Evolutionary conservation across 2,797 vertebrate species (phyloP).

Genomic region (Squalus acanthias): DNA sequence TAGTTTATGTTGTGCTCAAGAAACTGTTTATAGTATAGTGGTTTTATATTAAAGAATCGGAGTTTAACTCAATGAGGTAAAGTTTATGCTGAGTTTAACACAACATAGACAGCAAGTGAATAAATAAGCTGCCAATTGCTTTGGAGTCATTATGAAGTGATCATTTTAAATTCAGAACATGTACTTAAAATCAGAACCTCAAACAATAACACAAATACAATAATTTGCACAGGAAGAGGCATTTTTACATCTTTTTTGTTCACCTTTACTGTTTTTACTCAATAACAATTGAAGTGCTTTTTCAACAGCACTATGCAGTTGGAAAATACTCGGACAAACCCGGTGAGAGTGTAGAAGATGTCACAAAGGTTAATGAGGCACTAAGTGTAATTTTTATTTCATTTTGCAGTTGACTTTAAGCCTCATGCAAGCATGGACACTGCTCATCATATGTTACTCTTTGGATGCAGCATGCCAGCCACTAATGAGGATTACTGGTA

Average conservation of each 20-base stretch:
- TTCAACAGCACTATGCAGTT: not conserved
- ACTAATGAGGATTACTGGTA: conserved; percentile 82
- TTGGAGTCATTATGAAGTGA: not conserved
- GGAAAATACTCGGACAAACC: not conserved
- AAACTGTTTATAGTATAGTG: not conserved
- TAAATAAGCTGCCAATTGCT: not conserved
- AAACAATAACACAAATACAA: not conserved
- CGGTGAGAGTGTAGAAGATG: not conserved
- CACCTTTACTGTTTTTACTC: not conserved
- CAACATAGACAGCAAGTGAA: not conserved
- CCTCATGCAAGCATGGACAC: conserved; percentile 91
- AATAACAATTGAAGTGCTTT: not conserved
- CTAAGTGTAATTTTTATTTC: conserved; percentile 42
- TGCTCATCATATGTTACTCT: conserved; percentile 92
- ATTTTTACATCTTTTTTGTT: not conserved
- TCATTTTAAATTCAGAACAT: not conserved
- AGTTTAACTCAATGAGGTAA: not conserved
- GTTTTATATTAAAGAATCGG: not conserved
- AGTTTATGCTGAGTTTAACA: not conserved
- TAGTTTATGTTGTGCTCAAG: not conserved
- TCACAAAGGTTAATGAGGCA: not conserved
- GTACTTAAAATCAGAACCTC: not conserved
- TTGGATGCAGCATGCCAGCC: conserved; percentile 80
- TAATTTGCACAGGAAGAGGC: not conserved
- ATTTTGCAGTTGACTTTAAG: conserved; percentile 83